phyloP scores from a whole-genome alignment of 1,140 invertebrate species.

The Steinernema feltiae region DNA sequence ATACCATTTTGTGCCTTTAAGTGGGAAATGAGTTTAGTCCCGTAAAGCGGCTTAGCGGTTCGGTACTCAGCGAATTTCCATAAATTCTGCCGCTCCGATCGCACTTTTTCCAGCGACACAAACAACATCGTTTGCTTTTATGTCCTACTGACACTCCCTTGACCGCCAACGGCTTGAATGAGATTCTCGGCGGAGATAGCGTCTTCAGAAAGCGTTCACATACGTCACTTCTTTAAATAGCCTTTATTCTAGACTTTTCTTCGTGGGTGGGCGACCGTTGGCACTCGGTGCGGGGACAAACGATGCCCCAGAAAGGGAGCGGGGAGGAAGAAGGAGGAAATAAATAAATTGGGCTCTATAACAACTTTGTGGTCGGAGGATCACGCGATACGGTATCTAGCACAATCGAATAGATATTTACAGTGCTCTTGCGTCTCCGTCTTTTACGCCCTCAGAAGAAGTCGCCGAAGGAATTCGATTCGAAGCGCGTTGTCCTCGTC shows the following conservation, averaged over 20 bases:
- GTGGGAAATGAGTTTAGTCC: not conserved
- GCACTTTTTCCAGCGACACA: not conserved
- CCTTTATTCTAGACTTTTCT: too few species aligned
- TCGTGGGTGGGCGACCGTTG: not conserved
- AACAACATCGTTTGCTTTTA: not conserved
- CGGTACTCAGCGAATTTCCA: too few species aligned
- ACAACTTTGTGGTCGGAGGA: not conserved
- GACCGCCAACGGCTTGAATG: not conserved
- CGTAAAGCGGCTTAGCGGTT: not conserved
- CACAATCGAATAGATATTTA: not conserved
- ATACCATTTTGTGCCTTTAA: too few species aligned
- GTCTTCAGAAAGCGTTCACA: too few species aligned
- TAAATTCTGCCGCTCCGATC: not conserved
- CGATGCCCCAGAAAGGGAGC: not conserved
- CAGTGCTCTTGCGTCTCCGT: not conserved
- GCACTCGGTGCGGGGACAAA: not conserved
- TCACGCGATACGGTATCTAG: not conserved
- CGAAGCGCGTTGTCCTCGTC: not conserved
- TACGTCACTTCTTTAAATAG: too few species aligned
- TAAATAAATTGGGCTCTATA: conserved; percentile 1
- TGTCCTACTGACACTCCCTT: not conserved
- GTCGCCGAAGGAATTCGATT: not conserved
- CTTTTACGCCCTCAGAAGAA: not conserved
- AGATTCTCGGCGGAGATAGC: not conserved
- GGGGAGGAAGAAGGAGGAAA: not conserved